Conservation (phyloP, 2,888 invertebrate species). For the Autographa gamma region DNA sequence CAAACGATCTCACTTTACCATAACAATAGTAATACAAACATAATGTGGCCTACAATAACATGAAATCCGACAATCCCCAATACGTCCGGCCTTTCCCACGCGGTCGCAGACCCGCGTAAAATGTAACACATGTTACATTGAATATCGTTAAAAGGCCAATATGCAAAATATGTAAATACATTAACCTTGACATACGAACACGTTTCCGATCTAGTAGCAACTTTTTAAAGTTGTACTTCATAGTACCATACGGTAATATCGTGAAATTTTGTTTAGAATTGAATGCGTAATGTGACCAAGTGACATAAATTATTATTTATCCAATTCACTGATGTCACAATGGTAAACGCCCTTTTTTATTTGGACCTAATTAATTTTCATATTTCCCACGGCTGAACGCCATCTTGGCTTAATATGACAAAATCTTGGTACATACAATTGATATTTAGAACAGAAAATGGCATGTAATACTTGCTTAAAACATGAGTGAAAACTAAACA, state of each 20-base stretch:
- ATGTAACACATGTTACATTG: constrained; percentile 64
- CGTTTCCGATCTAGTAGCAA: constrained; percentile 53
- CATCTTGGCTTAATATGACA: too few relatives aligned
- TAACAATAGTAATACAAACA: constrained; percentile 52
- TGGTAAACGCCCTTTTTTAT: not conserved
- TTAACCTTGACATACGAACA: constrained; percentile 81
- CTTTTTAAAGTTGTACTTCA: constrained; percentile 41
- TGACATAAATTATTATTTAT: too few relatives aligned
- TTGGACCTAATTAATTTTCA: not conserved
- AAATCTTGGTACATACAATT: not conserved
- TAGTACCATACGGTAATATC: constrained; percentile 26
- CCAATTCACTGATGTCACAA: too few relatives aligned
- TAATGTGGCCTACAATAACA: constrained; percentile 61
- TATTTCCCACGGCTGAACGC: not conserved
- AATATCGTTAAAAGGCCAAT: constrained; percentile 79
- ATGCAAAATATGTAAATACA: constrained; percentile 76
- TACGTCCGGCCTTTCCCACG: constrained; percentile 80
- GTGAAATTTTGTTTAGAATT: constrained; percentile 16
- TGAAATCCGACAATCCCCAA: constrained; percentile 59
- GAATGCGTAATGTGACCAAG: too few relatives aligned
- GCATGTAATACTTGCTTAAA: not conserved
- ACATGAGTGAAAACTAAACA: constrained; percentile 38
- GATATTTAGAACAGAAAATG: not conserved
- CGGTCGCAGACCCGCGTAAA: constrained; percentile 73
- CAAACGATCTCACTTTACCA: constrained; percentile 47